phyloP scores from a whole-genome alignment of 1,140 invertebrate species.

The Oedothorax gibbosus region DNA sequence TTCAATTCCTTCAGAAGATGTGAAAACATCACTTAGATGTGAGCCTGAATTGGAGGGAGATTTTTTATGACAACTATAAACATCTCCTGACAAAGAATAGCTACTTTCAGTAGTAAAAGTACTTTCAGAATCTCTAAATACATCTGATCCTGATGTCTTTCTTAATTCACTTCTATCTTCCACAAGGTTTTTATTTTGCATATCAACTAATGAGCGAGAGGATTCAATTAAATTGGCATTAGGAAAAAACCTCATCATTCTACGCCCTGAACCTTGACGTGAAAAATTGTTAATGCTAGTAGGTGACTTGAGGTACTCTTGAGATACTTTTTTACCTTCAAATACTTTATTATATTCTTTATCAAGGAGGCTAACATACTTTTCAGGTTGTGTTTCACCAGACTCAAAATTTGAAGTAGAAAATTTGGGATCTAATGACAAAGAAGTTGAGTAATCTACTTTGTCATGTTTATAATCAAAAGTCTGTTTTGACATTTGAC shows the following conservation, averaged over 20 bases:
- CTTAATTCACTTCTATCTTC: not conserved
- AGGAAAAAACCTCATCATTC: constrained; percentile 39
- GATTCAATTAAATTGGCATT: constrained; percentile 11
- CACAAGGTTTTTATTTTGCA: constrained; percentile 12
- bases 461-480: not conserved
- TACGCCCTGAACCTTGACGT: not conserved
- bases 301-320: constrained; percentile 21
- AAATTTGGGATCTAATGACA: not conserved
- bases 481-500: constrained; percentile 38
- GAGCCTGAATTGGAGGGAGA: constrained; percentile 11
- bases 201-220: constrained; percentile 13
- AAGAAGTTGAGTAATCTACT: not conserved
- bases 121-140: constrained; percentile 3
- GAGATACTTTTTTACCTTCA: constrained; percentile 52
- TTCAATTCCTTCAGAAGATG: constrained; percentile 46
- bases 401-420: not conserved
- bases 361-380: constrained; percentile 51
- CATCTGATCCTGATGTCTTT: constrained; percentile 5
- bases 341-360: constrained; percentile 61
- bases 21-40: constrained; percentile 10
- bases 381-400: not conserved
- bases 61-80: constrained; percentile 9
- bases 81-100: constrained; percentile 18
- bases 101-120: constrained; percentile 19
- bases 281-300: constrained; percentile 2